A percentile compares a stretch with the other conserved stretches of the same genome.
These are phyloP conservation scores for Vollenhovia emeryi DNA, from an alignment of 1,140 invertebrate species.

Conservation along the genomic window DNA sequence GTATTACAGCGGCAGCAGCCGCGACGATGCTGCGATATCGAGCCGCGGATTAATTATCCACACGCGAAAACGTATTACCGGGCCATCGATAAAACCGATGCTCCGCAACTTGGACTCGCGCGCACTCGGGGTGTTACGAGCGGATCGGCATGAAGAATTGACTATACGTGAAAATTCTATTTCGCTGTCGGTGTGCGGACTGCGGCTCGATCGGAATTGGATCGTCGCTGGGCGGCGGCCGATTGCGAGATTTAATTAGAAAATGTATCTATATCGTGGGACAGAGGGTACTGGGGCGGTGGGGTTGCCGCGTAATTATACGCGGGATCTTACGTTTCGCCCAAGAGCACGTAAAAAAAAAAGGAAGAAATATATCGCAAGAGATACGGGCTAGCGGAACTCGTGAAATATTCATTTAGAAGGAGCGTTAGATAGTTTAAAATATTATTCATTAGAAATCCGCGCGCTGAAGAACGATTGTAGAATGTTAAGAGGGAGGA, in stretches of 20 bases:
- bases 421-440: not conserved
- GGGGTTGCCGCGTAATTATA: not conserved
- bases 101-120: conserved; percentile 32
- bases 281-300: not conserved
- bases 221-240: conserved; percentile 23
- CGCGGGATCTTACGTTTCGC: not conserved
- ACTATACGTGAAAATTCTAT: conserved; percentile 20
- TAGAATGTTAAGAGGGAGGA: not conserved
- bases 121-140: conserved; percentile 1
- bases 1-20: conserved; percentile 39
- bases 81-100: conserved; percentile 55
- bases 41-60: conserved; percentile 56
- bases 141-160: conserved; percentile 41
- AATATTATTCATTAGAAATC: not conserved
- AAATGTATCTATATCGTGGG: not conserved
- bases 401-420: not conserved
- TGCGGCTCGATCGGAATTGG: conserved; percentile 31
- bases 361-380: not conserved
- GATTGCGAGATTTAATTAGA: conserved; percentile 52
- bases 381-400: not conserved
- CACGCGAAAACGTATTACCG: conserved; percentile 56
- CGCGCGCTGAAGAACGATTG: not conserved
- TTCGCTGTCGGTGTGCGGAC: conserved; percentile 9
- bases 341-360: not conserved
- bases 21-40: conserved; percentile 55